Percentiles rank a stretch among this genome's conserved stretches.
These are phyloP conservation scores for Malthinus flaveolus DNA, from an alignment of 2,888 invertebrate species.

Conservation along the genomic window DNA sequence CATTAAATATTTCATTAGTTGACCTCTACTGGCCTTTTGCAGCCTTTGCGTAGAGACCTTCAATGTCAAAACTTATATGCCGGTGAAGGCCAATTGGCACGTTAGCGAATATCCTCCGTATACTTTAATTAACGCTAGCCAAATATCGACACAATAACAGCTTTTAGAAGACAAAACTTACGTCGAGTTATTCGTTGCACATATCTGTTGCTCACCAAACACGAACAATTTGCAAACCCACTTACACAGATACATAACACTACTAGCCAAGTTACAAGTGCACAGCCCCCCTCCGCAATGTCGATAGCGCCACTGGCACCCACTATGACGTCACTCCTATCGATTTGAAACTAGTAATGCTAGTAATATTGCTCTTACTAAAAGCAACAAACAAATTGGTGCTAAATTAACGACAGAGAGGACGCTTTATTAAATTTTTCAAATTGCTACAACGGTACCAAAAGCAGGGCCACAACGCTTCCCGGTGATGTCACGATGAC, in stretches of 20 bases:
- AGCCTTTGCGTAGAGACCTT: constrained; percentile 55
- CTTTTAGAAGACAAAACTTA: constrained; percentile 44
- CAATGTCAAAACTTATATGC: constrained; percentile 56
- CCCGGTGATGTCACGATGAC: constrained; percentile 59
- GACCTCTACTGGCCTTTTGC: constrained; percentile 56
- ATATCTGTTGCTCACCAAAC: constrained; percentile 52
- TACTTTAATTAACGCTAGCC: constrained; percentile 21
- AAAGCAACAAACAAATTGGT: constrained; percentile 42
- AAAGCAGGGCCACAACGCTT: constrained; percentile 48
- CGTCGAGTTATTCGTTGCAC: constrained; percentile 50
- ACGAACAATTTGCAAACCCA: constrained; percentile 53
- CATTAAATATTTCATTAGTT: constrained; percentile 50
- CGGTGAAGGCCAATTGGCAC: constrained; percentile 55
- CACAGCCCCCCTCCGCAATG: constrained; percentile 52
- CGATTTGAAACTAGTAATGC: constrained; percentile 49
- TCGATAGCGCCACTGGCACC: constrained; percentile 53
- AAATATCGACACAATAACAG: constrained; percentile 34
- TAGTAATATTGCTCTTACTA: background rate
- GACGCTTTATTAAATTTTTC: constrained; percentile 22
- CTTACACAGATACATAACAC: constrained; percentile 56
- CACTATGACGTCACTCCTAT: constrained; percentile 55
- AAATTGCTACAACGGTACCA: constrained; percentile 27
- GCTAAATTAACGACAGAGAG: constrained; percentile 41
- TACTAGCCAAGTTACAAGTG: constrained; percentile 58
- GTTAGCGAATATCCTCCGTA: constrained; percentile 40